Base-by-base conservation (phyloP, 2,888 invertebrate species). In the Operophtera brumata region DNA sequence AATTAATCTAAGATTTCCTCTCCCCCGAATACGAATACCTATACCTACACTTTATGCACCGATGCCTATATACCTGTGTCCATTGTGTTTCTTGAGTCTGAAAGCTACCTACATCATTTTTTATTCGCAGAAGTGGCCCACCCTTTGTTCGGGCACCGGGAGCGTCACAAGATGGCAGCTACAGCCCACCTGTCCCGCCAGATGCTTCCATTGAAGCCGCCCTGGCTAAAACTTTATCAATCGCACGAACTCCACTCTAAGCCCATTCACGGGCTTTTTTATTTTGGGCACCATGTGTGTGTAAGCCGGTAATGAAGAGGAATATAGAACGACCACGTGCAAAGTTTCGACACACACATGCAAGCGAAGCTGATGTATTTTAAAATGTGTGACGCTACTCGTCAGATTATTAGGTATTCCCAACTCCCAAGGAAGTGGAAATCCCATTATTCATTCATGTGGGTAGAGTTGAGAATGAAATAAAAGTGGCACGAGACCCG, bases 221-320 rank as follows among this genome's bases (percentile, higher is more conserved):
- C 41, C 82, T 84, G 67, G 69, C 78, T 78, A 76, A 84, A 48
- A 81, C 80, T 85, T 86, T 85, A 87, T 88, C 85, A 88, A 87
- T 87, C 77, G 84, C 74, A 69, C 73, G 70, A 73, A 71, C 73
- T 72, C 69, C 70, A 70, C 69, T 71, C 70, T 62, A 63, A 61
- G 52, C 63, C 75, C 82, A 85, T 87, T 85, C 86, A 86, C 71
- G 62, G 62, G 58, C 36, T 46, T 72, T 77, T 79, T 82, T 79
- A 78, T 74, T 72, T 69, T 59, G 62, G 62, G 64, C 67, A 67
- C 70, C 73, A 73, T 75, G 63, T 69, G 67, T 47, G 63, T 69
- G 67, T 48, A 54, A 51, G 57, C 58, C 57, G 54, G 36, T 41
- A 49, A 48, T 44, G 51, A 35, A 41, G 41, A 20, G 20, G 20